Base-by-base conservation (phyloP, 2,888 invertebrate genomes). In the Branchellion lobata region DNA sequence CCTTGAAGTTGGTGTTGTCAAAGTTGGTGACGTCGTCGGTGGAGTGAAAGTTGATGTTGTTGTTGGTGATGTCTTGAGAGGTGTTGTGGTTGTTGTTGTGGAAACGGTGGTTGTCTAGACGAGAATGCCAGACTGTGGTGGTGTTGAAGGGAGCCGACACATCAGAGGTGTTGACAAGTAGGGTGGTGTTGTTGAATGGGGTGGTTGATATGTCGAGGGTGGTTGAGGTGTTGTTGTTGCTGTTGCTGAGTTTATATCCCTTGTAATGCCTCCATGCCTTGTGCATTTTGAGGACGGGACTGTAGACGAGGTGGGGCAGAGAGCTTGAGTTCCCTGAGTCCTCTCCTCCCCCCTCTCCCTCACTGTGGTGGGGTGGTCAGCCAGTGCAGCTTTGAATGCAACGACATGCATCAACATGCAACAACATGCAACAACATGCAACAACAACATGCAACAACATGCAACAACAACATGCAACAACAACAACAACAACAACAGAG, bases 201-300 rank as follows among this genome's bases (percentile, higher is more conserved):
- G 27, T n/a, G 14, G n/a, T 31, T 2, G 73, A 1, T 33, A 27
- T 5, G 24, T 36, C 78, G 33, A 21, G 1, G 29, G 34, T 21
- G 31, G 33, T 5, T 1, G 5, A 21, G 47, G 21, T 21, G 27
- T 27, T n/a, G 24, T 40, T 31, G 14, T 11, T 0, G 8, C n/a
- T 72, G 53, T 34, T 51, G 57, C 24, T n/a, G 29, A 47, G 72
- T 47, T 24, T 34, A 61, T n/a, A 31, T 1, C 53, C 73, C 33
- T 57, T 72, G 81, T 82, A 82, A 0, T 57, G 33, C 18, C 83
- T 80, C 83, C 83, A 83, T 8, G 83, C 83, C 65, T 83, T 79
- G 78, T 83, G 83, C 36, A 83, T 83, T 51, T 83, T 83, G 24
- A 77, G 34, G 14, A 77, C 65, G 11, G 77, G 77, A 61, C 34